Percentiles rank a stretch among this genome's conserved stretches.
phyloP scores from a whole-genome alignment of 2,888 invertebrate species.

The Electrophaes corylata region DNA sequence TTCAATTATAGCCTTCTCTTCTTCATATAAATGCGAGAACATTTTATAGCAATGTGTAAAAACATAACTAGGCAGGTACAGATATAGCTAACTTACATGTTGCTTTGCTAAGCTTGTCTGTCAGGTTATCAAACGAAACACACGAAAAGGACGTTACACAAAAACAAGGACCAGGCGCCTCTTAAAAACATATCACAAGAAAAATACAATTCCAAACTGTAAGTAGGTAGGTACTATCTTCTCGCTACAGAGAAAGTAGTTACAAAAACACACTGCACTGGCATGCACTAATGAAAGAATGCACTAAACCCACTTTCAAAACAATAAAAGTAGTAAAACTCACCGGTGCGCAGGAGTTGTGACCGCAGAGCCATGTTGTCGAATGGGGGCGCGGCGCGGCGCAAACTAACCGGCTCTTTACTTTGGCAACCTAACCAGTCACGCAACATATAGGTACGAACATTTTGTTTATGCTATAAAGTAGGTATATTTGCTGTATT shows the following conservation, averaged over 20 bases:
- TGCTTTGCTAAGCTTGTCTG: constrained; percentile 13
- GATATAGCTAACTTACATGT: neutral
- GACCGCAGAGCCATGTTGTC: constrained; percentile 74
- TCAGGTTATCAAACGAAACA: too few relatives aligned
- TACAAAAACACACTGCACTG: neutral
- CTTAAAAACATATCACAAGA: constrained; percentile 2
- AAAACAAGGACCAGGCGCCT: constrained; percentile 25
- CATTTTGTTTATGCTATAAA: constrained; percentile 36
- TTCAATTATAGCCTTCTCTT: neutral
- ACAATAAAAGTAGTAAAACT: constrained; percentile 35
- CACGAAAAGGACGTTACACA: constrained; percentile 17
- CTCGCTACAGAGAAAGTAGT: neutral
- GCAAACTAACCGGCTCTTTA: constrained; percentile 49
- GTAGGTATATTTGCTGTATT: constrained; percentile 1
- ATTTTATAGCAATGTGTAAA: neutral
- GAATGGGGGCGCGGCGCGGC: constrained; percentile 67
- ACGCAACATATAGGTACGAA: constrained; percentile 57
- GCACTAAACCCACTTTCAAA: constrained; percentile 1
- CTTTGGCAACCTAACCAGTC: constrained; percentile 65
- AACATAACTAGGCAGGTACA: constrained; percentile 3
- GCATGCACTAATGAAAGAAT: neutral
- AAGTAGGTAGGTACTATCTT: too few relatives aligned
- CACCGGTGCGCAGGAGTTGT: constrained; percentile 77
- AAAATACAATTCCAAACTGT: neutral
- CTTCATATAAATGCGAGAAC: neutral